These are phyloP conservation scores for Ctenopoma kingsleyae DNA, from an alignment of 2,797 vertebrate species.

Conservation along the genomic window DNA sequence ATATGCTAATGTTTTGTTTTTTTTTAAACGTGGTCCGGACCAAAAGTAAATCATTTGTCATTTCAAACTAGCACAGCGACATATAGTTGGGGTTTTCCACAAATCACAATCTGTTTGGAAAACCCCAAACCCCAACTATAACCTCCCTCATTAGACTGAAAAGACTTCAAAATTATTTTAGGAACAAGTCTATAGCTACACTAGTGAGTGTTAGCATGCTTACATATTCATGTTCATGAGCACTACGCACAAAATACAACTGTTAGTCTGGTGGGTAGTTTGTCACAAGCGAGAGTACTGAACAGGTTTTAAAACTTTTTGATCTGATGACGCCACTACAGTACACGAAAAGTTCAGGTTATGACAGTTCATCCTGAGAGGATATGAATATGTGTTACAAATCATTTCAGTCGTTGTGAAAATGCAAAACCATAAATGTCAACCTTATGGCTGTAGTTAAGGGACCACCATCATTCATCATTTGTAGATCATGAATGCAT, in stretches of 20 bases:
- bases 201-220: too few species aligned
- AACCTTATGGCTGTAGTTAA: neutral
- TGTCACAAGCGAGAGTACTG: neutral
- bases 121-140: constrained; percentile 9
- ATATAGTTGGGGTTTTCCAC: constrained; percentile 11
- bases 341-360: neutral
- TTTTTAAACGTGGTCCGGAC: neutral
- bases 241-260: too few species aligned
- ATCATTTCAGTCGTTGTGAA: neutral
- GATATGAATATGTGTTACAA: neutral
- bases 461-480: rapidly evolving
- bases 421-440: neutral
- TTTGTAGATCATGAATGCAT: neutral
- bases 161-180: neutral
- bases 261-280: neutral
- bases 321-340: neutral
- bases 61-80: neutral
- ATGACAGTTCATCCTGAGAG: neutral
- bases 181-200: neutral
- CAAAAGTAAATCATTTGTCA: neutral
- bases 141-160: neutral
- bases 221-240: too few species aligned
- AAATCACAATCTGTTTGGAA: neutral
- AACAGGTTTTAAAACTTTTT: too few species aligned
- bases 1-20: neutral